Percentiles rank a stretch among this genome's conserved stretches.
Conservation (phyloP, 2,113 vertebrate genomes). For the Aspiorhynchus laticeps region DNA sequence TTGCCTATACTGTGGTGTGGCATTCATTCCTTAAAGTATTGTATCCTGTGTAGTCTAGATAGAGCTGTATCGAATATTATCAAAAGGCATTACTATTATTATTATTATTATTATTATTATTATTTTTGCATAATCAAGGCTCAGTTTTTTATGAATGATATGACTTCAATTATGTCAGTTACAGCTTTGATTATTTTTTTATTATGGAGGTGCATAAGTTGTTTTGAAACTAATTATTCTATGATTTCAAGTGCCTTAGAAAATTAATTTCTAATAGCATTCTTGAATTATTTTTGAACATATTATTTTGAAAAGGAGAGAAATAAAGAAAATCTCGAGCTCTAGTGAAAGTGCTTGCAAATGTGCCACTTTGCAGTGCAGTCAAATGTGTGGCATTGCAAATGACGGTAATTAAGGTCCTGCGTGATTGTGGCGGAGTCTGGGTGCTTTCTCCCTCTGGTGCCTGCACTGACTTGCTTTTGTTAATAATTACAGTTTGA, state of each 20-base stretch:
- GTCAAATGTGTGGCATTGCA: conserved; percentile 64
- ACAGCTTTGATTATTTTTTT: background rate
- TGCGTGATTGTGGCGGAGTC: conserved; percentile 69
- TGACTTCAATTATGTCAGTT: background rate
- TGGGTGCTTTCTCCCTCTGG: conserved; percentile 58
- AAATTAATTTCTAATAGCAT: background rate
- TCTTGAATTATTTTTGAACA: background rate
- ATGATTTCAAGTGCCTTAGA: background rate
- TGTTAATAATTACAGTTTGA: conserved; percentile 79
- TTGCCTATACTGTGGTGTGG: background rate
- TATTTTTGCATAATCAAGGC: background rate
- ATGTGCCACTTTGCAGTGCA: conserved; percentile 48
- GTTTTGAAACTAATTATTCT: background rate
- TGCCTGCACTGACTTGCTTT: conserved; percentile 76
- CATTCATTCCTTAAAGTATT: background rate
- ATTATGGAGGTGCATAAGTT: background rate
- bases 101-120: too few species aligned
- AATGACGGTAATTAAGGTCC: conserved; percentile 68
- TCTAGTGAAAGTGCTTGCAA: conserved; percentile 52
- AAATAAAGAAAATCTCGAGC: background rate
- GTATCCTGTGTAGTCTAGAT: background rate
- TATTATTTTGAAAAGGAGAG: conserved; percentile 23
- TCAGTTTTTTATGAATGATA: background rate
- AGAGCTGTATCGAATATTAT: background rate
- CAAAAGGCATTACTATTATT: background rate